Evolutionary conservation across 2,797 vertebrate species (phyloP).

Genomic region (Acropternis orthonyx): DNA sequence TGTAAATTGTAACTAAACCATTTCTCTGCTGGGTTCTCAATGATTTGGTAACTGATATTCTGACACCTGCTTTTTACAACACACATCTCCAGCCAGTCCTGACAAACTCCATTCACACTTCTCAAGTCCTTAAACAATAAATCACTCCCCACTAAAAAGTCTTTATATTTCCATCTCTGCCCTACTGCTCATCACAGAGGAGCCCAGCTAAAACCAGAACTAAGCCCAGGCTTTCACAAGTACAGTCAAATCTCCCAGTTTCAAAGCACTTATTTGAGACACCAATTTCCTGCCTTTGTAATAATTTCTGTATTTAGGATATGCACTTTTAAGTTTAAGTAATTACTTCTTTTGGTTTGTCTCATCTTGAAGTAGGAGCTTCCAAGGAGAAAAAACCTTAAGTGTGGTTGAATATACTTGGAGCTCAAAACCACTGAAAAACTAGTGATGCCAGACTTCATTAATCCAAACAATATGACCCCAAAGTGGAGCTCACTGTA

Average conservation of each 20-base stretch:
- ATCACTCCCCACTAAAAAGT: not conserved
- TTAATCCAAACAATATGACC: not conserved
- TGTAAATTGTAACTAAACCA: not conserved
- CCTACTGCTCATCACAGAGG: not conserved
- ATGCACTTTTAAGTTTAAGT: not conserved
- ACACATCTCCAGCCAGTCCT: not conserved
- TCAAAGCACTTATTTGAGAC: not conserved
- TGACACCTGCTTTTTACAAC: not conserved
- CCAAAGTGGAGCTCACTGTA: not conserved
- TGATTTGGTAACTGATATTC: not conserved
- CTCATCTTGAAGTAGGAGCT: not conserved
- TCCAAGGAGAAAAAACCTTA: not conserved
- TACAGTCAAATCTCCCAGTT: not conserved
- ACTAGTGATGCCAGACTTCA: not conserved
- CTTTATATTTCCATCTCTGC: not conserved
- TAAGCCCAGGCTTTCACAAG: not conserved
- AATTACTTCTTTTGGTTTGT: not conserved
- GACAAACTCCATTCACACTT: not conserved
- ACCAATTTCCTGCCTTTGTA: not conserved
- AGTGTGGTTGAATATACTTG: not conserved
- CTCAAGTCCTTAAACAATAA: not conserved
- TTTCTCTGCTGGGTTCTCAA: not conserved
- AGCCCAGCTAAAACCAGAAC: not conserved
- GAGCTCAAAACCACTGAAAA: slow-evolving; percentile 1
- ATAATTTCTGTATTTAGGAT: not conserved